Conservation (phyloP, 2,888 invertebrate species). For the Parnassius mnemosyne region DNA sequence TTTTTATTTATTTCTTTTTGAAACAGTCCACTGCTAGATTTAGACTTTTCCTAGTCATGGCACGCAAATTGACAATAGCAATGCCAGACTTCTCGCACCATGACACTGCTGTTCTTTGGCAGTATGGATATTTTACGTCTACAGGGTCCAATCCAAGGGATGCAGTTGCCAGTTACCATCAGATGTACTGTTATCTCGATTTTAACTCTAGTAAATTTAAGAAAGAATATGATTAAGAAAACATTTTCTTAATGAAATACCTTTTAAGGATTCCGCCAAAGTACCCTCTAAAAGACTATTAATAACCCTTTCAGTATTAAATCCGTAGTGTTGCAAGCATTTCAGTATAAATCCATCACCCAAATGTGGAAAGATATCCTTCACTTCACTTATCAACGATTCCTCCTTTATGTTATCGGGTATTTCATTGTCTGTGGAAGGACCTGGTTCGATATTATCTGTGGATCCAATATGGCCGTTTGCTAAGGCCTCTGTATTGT, state of each 20-base stretch:
- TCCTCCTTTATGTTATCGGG: constrained; percentile 67
- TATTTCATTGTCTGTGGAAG: constrained; percentile 56
- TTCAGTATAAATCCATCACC: constrained; percentile 88
- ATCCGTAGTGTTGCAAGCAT: constrained; percentile 88
- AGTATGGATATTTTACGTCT: too few species aligned
- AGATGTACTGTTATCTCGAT: too few species aligned
- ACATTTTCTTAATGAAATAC: constrained; percentile 34
- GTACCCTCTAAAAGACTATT: constrained; percentile 90
- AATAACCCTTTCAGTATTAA: constrained; percentile 87
- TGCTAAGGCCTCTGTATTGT: constrained; percentile 34
- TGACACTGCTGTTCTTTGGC: too few species aligned
- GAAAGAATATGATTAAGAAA: too few species aligned
- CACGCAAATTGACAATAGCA: too few species aligned
- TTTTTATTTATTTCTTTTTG: too few species aligned
- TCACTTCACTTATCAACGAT: constrained; percentile 82
- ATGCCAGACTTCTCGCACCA: too few species aligned
- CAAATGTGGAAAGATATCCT: constrained; percentile 89
- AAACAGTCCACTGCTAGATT: too few species aligned
- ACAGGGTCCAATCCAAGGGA: too few species aligned
- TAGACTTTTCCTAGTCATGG: too few species aligned
- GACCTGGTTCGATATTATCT: constrained; percentile 34
- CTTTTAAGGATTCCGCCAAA: constrained; percentile 58
- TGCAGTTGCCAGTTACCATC: too few species aligned
- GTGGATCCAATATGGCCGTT: constrained; percentile 50
- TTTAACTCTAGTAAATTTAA: too few species aligned